These are phyloP conservation scores for Bubo blakistoni DNA, from an alignment of 2,113 vertebrate genomes.

Conservation along the genomic window DNA sequence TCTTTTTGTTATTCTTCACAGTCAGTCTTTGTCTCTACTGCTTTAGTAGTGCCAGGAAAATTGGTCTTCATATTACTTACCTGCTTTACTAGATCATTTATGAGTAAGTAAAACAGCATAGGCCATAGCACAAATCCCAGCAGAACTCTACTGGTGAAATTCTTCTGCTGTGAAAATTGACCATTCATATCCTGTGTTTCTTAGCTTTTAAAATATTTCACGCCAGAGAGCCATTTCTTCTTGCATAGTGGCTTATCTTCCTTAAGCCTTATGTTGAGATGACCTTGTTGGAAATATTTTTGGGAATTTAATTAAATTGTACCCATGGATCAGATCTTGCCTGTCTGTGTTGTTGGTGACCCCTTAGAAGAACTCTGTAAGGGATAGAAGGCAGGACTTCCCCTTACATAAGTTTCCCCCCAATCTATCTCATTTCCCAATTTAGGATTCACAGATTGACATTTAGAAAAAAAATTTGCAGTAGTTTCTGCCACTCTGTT, in stretches of 20 bases:
- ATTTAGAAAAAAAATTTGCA: background rate
- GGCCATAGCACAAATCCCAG: background rate
- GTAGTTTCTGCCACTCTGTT: background rate
- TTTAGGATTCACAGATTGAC: background rate
- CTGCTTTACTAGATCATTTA: background rate
- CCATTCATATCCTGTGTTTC: background rate
- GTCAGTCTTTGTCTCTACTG: background rate
- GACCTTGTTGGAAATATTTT: background rate
- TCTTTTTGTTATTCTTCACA: background rate
- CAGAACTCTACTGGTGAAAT: background rate
- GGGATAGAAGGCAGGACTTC: background rate
- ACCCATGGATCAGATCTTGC: background rate
- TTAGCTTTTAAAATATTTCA: background rate
- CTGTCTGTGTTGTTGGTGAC: background rate
- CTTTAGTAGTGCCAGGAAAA: background rate
- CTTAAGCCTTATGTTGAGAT: background rate
- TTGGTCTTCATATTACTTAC: background rate
- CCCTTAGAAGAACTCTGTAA: background rate
- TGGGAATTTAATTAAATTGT: background rate
- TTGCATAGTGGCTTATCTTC: background rate
- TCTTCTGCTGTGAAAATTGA: background rate
- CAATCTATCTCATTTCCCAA: background rate
- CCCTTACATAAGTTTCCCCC: background rate
- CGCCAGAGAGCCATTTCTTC: background rate
- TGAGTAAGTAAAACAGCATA: background rate